Conservation (phyloP, 2,797 vertebrate species). For the Hypotaenidia okinawae region DNA sequence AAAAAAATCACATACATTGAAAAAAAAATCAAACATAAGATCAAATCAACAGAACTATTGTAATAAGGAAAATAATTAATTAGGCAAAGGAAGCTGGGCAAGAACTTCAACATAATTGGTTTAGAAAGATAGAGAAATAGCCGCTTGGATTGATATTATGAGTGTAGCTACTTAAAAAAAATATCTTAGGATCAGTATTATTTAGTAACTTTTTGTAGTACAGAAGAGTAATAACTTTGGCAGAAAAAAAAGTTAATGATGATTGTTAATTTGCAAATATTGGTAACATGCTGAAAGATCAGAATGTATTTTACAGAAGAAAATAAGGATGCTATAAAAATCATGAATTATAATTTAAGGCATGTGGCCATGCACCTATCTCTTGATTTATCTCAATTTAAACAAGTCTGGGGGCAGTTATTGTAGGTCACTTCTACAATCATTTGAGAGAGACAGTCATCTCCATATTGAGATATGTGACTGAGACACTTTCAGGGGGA, state of each 20-base stretch:
- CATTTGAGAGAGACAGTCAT: not conserved
- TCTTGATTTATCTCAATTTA: not conserved
- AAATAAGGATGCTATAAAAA: not conserved
- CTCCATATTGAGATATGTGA: not conserved
- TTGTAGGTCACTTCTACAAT: not conserved
- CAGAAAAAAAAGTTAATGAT: not conserved
- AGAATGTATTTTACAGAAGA: not conserved
- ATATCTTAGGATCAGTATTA: not conserved
- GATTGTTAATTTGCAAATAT: not conserved
- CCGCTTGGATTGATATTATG: not conserved
- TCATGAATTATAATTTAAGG: not conserved
- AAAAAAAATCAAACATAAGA: not conserved
- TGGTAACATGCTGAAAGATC: not conserved
- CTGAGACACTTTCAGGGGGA: fast-evolving
- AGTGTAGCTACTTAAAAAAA: not conserved
- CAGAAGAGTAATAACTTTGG: not conserved
- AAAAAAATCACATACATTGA: not conserved
- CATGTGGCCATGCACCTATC: not conserved
- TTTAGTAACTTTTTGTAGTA: not conserved
- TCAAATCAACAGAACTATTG: not conserved
- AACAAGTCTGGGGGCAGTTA: not conserved
- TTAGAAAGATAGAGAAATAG: not conserved
- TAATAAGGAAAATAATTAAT: not conserved
- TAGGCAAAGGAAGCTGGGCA: not conserved
- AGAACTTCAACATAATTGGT: not conserved